Base-by-base conservation (phyloP, 2,113 vertebrate genomes). In the Smithornis capensis region DNA sequence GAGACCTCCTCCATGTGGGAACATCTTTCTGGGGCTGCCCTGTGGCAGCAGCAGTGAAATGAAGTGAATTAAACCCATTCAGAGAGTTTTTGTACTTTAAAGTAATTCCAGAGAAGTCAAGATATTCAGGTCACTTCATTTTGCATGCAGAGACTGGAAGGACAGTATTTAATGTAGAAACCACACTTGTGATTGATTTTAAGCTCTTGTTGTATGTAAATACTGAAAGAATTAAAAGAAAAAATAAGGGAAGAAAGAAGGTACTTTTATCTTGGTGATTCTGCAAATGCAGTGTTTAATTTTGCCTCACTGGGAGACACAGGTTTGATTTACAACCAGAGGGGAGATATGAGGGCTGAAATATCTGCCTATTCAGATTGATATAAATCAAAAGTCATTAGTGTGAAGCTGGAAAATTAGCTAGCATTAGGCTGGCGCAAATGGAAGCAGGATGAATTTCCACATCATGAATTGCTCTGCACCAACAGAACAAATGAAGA, bases 161-260 rank as follows among this genome's bases (percentile, higher is more conserved):
- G 62, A 91, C 59, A 86, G 82, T 78, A 67, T 92, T 94, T 80
- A 59, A 93, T 85, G 37, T 63, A 75, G 38, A 87, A 62, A 37
- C 23, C 67, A 69, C 6, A 38, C 31, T 33, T 94, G 87, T 82
- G 89, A 83, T 85, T 75, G 84, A 70, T 83, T 93, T 87, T 87
- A 90, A 94, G 64, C 63, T 93, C 78, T 88, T 83, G 74, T 95
- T 94, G 52, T 91, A 70, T 98, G 97, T 97, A 97, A 97, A 98
- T 98, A 97, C 44, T 88, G 68, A 96, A 76, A 93, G 29, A 82
- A 96, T 96, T 98, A 68, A 95, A 96, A 87, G 87, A 82, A 95
- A 97, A 91, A 94, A 87, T 88, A 95, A 96, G 95, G 55, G 19
- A 50, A 87, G 65, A 97, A 97, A 97, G 13, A 13, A 53, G 33